Percentiles rank a stretch among this genome's conserved stretches.
Evolutionary conservation across 2,888 invertebrate genomes (phyloP).

Genomic region (Glyphotaelius pellucidus): DNA sequence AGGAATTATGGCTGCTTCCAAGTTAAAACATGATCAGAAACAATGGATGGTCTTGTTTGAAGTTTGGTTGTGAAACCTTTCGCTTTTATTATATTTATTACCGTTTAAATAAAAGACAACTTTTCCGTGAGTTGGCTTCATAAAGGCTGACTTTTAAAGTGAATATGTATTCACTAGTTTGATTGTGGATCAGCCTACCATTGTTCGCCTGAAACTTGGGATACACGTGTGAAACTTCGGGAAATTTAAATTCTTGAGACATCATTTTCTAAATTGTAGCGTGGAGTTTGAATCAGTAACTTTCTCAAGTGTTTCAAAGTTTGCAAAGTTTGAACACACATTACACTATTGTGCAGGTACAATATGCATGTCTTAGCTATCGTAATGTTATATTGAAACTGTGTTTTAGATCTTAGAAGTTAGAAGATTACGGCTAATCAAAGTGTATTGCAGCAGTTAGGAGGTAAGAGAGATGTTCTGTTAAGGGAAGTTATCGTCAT

Average conservation of each 20-base stretch:
- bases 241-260: slow-evolving; percentile 7
- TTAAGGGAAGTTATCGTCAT: neutral
- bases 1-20: neutral
- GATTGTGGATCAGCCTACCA: neutral
- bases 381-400: neutral
- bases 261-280: slow-evolving; percentile 16
- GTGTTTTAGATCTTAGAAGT: neutral
- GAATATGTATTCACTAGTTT: slow-evolving; percentile 16
- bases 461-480: neutral
- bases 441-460: neutral
- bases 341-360: neutral
- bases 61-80: slow-evolving; percentile 9
- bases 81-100: slow-evolving; percentile 31
- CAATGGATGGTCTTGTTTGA: slow-evolving; percentile 6
- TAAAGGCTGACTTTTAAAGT: slow-evolving; percentile 30
- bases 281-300: neutral
- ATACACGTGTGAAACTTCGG: slow-evolving; percentile 21
- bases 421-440: neutral
- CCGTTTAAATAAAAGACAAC: slow-evolving; percentile 31
- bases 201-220: slow-evolving; percentile 13
- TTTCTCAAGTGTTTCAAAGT: neutral
- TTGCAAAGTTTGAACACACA: neutral
- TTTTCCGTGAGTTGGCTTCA: neutral
- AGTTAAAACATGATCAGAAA: neutral
- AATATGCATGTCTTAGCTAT: neutral